Evolutionary conservation across 2,888 invertebrate species (phyloP).

Genomic region (Steinernema scapterisci): DNA sequence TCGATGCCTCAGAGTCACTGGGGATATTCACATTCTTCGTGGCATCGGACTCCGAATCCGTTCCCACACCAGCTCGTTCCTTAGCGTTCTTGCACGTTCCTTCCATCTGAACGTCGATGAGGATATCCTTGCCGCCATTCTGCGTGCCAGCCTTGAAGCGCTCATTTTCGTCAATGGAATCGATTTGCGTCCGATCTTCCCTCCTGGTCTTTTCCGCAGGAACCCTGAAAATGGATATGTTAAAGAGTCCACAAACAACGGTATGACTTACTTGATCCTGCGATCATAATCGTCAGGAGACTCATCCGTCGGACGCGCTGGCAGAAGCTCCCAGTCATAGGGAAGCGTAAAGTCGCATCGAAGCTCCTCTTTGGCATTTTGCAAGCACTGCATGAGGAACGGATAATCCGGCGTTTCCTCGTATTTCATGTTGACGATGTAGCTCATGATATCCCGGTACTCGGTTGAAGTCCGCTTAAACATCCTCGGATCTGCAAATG

Average conservation of each 20-base stretch:
- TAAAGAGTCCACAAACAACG: too few species aligned
- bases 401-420: constrained; percentile 34
- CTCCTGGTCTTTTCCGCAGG: too few species aligned
- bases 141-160: not conserved
- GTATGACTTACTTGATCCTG: too few species aligned
- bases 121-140: not conserved
- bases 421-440: constrained; percentile 23
- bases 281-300: too few species aligned
- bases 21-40: too few species aligned
- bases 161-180: too few species aligned
- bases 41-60: not conserved
- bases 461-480: not conserved
- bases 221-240: too few species aligned
- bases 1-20: too few species aligned
- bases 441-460: constrained; percentile 12
- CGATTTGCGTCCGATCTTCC: too few species aligned
- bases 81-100: not conserved
- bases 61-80: not conserved
- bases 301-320: not conserved
- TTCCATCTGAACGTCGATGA: constrained; percentile 3
- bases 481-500: constrained; percentile 25
- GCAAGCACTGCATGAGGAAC: constrained; percentile 2
- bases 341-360: constrained; percentile 23
- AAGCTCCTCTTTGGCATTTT: not conserved
- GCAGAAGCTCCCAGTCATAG: constrained; percentile 35